Conservation (phyloP, 30 jellyfish, hydroid and myxozoan genomes). For the Cassiopea andromeda region DNA sequence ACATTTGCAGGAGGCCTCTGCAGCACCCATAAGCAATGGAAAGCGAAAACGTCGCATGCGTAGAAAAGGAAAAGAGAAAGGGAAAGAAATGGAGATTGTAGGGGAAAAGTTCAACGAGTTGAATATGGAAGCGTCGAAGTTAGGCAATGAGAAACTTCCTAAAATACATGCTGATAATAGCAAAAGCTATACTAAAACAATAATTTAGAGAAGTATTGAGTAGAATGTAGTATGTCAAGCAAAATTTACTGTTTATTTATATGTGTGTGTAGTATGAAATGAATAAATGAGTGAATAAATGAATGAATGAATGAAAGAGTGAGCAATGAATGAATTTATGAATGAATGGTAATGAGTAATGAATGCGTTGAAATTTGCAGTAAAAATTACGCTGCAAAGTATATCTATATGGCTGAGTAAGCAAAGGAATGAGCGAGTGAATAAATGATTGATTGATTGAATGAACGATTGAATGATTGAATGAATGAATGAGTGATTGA, state of each 20-base stretch:
- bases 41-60: conserved; percentile 23
- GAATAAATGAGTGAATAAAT: no score
- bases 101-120: neutral
- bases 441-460: no score
- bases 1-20: conserved; percentile 35
- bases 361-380: no score
- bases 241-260: neutral
- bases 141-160: conserved; percentile 11
- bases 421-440: no score
- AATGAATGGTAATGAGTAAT: no score
- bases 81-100: neutral
- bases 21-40: conserved; percentile 8
- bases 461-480: no score
- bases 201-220: neutral
- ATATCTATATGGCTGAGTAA: no score
- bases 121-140: neutral
- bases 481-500: no score
- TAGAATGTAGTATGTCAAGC: neutral
- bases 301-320: no score
- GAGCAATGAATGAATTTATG: no score
- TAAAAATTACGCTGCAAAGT: no score
- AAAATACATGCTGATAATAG: neutral
- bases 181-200: neutral
- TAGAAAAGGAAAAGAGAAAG: conserved; percentile 4
- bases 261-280: no score